Conservation (phyloP, 2,888 invertebrate genomes). For the Rhagium mordax region DNA sequence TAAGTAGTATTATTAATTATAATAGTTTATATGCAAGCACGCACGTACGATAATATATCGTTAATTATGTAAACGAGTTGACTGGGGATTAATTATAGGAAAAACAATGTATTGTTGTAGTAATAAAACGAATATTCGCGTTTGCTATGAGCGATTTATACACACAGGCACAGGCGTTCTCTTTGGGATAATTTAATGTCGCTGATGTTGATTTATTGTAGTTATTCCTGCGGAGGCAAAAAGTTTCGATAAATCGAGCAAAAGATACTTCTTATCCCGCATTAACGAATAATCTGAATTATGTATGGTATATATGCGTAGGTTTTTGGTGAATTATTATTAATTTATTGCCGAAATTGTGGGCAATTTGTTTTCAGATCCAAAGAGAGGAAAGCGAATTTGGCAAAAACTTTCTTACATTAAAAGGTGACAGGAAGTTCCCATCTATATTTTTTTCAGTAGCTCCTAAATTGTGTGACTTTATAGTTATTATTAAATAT, state of each 20-base stretch:
- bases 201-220: not conserved
- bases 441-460: too few species aligned
- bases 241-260: not conserved
- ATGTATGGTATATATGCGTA: too few species aligned
- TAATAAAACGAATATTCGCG: not conserved
- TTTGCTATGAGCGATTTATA: too few species aligned
- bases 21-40: not conserved
- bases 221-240: not conserved
- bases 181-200: not conserved
- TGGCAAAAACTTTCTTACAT: too few species aligned
- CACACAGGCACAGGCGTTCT: not conserved
- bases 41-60: not conserved
- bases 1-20: not conserved
- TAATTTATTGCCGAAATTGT: too few species aligned
- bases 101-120: not conserved
- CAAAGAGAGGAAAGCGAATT: too few species aligned
- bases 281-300: not conserved
- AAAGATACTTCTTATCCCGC: not conserved
- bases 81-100: not conserved
- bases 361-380: too few species aligned
- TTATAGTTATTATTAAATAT: slow-evolving; percentile 68
- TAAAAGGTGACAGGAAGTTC: too few species aligned
- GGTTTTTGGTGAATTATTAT: too few species aligned
- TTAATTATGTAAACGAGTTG: not conserved
- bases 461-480: too few species aligned